A percentile compares a stretch with the other conserved stretches of the same genome.
These are phyloP conservation scores for Oxytorus armatus DNA, from an alignment of 2,888 invertebrate genomes.

Conservation along the genomic window DNA sequence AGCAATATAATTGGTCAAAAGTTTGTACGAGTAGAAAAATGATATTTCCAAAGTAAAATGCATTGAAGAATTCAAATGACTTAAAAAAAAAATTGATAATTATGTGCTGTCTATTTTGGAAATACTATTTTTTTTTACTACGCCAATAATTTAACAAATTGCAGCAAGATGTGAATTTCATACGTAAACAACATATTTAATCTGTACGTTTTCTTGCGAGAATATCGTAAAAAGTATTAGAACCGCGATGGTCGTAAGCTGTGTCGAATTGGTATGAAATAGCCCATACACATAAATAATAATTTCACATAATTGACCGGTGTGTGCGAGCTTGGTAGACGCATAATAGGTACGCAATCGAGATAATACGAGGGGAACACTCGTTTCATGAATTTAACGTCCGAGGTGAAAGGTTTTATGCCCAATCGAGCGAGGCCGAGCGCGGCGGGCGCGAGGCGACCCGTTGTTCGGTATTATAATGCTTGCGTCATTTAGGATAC, in stretches of 20 bases:
- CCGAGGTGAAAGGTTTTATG: constrained; percentile 60
- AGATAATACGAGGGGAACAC: constrained; percentile 45
- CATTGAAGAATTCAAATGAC: too few species aligned
- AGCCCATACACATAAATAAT: background rate
- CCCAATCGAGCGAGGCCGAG: constrained; percentile 59
- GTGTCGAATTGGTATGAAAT: background rate
- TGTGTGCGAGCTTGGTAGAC: constrained; percentile 9
- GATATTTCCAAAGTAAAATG: too few species aligned
- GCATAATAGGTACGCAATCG: constrained; percentile 33
- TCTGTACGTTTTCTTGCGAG: background rate
- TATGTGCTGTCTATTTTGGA: background rate
- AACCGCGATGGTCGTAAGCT: background rate
- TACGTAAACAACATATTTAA: too few species aligned
- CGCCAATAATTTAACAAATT: too few species aligned
- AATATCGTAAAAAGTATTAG: background rate
- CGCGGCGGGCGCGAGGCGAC: constrained; percentile 29
- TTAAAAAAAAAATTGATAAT: too few species aligned
- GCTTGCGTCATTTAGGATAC: constrained; percentile 58
- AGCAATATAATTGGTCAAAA: too few species aligned
- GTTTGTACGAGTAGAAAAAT: too few species aligned
- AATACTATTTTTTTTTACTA: background rate
- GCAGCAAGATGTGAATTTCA: too few species aligned
- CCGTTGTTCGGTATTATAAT: constrained; percentile 62
- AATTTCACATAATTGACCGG: constrained; percentile 1
- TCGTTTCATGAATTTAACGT: constrained; percentile 60